phyloP scores from a whole-genome alignment of 2,888 invertebrate genomes.

The Ceriagrion tenellum region DNA sequence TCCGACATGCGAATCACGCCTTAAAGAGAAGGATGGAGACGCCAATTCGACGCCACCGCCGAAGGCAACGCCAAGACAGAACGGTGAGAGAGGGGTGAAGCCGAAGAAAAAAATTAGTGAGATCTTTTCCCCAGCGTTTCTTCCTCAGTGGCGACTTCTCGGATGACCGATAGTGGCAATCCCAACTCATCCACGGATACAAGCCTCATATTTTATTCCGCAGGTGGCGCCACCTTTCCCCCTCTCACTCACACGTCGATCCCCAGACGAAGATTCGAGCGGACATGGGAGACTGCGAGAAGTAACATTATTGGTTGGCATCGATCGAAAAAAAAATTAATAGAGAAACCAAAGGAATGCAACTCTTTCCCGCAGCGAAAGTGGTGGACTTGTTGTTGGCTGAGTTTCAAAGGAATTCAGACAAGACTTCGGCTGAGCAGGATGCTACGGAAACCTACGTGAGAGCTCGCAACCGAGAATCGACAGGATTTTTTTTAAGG shows the following conservation, averaged over 20 bases:
- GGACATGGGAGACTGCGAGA: not conserved
- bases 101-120: no score
- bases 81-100: no score
- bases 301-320: no score
- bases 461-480: no score
- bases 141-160: no score
- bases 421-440: not conserved
- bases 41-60: not conserved
- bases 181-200: no score
- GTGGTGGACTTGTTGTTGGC: not conserved
- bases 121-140: no score
- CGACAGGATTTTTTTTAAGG: no score
- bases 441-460: no score
- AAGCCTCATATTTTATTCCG: not conserved
- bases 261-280: not conserved
- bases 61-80: not conserved
- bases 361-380: not conserved
- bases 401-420: not conserved
- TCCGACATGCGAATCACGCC: not conserved
- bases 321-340: not conserved
- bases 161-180: no score
- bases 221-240: not conserved
- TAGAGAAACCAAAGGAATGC: not conserved
- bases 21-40: not conserved
- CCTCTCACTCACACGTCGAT: not conserved